phyloP scores from a whole-genome alignment of 2,888 invertebrate species.

The Hypercompe scribonia region DNA sequence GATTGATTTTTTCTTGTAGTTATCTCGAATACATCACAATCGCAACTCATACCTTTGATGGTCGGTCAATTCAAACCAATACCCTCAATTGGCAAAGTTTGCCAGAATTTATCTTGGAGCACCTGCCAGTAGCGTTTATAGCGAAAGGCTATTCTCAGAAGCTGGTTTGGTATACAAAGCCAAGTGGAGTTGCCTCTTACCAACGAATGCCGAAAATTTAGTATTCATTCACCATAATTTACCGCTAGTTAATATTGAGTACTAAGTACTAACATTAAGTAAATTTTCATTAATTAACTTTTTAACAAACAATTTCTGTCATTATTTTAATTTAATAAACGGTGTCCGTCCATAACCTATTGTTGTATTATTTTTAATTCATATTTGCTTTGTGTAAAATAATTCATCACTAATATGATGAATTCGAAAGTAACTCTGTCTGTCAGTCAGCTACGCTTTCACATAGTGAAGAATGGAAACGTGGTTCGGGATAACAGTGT shows the following conservation, averaged over 20 bases:
- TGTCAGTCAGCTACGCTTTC: too few species aligned
- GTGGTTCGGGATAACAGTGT: too few species aligned
- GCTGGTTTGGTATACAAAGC: conserved; percentile 37
- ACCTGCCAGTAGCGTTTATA: conserved; percentile 37
- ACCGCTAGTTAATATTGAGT: conserved; percentile 35
- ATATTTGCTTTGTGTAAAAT: conserved; percentile 13
- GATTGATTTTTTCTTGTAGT: conserved; percentile 1
- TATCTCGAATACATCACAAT: too few species aligned
- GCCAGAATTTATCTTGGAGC: conserved; percentile 33
- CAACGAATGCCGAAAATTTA: too few species aligned
- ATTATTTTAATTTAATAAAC: conserved; percentile 4
- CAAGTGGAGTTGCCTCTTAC: conserved; percentile 35
- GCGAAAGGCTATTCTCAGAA: too few species aligned
- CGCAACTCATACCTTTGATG: conserved; percentile 35
- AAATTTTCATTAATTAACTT: too few species aligned
- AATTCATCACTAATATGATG: background rate
- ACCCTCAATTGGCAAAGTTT: conserved; percentile 33
- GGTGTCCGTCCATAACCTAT: conserved; percentile 9
- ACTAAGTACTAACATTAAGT: conserved; percentile 17
- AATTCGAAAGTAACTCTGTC: too few species aligned
- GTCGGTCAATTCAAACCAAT: conserved; percentile 31
- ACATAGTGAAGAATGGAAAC: too few species aligned
- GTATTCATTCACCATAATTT: conserved; percentile 24
- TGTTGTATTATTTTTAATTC: conserved; percentile 7
- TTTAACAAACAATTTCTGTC: too few species aligned